Conservation (phyloP, 2,888 invertebrate species). For the Chromoteleia sp. region DNA sequence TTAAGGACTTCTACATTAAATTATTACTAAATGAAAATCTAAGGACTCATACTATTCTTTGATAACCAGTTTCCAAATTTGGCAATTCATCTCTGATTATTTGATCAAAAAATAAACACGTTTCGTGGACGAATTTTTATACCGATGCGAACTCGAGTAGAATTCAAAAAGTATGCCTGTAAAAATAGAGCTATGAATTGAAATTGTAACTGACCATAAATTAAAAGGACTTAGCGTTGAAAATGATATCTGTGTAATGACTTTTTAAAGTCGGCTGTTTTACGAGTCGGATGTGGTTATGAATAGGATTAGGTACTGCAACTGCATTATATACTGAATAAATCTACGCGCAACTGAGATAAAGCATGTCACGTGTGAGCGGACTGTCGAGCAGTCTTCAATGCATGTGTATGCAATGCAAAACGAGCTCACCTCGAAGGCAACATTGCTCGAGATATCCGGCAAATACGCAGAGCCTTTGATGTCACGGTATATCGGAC, state of each 20-base stretch:
- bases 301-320: constrained; percentile 58
- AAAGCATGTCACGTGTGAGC: constrained; percentile 66
- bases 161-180: neutral
- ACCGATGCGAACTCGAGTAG: too few relatives aligned
- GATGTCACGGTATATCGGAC: constrained; percentile 81
- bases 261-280: constrained; percentile 52
- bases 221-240: constrained; percentile 49
- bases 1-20: too few relatives aligned
- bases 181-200: constrained; percentile 9
- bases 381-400: constrained; percentile 66
- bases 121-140: too few relatives aligned
- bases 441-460: constrained; percentile 64
- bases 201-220: constrained; percentile 33
- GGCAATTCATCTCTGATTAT: too few relatives aligned
- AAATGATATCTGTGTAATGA: constrained; percentile 64
- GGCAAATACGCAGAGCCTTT: constrained; percentile 76
- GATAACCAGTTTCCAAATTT: too few relatives aligned
- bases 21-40: too few relatives aligned
- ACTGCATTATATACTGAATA: constrained; percentile 62
- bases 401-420: constrained; percentile 67
- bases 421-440: constrained; percentile 68
- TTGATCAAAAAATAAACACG: too few relatives aligned
- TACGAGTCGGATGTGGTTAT: constrained; percentile 54
- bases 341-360: constrained; percentile 53
- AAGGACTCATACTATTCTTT: too few relatives aligned